Conservation (phyloP, 2,888 invertebrate species). For the Onthophagus sagittarius region DNA sequence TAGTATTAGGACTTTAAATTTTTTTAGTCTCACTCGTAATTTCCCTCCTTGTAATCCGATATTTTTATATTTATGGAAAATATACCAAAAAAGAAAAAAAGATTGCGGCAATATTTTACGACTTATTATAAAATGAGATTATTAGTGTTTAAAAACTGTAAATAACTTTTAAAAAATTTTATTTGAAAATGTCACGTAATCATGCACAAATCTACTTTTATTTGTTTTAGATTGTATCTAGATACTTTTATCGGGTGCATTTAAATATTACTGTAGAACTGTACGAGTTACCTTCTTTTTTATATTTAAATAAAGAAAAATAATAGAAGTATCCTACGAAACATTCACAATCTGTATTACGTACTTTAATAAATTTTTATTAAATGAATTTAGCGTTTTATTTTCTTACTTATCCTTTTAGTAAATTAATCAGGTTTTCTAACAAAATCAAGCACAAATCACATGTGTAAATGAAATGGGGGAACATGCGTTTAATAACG, state of each 20-base stretch:
- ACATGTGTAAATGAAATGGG: no score
- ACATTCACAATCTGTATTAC: slow-evolving; percentile 22
- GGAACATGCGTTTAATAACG: no score
- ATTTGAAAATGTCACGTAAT: background rate
- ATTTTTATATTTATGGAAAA: slow-evolving; percentile 19
- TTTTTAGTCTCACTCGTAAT: slow-evolving; percentile 17
- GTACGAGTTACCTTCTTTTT: background rate
- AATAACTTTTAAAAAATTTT: background rate
- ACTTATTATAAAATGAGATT: background rate
- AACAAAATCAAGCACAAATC: no score
- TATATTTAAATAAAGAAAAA: background rate
- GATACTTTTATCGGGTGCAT: background rate
- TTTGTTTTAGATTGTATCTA: background rate
- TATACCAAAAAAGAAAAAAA: background rate
- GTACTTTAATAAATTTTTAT: slow-evolving; percentile 25
- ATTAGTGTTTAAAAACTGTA: background rate
- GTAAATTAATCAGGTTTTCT: background rate
- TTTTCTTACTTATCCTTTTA: background rate
- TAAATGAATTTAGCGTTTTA: background rate
- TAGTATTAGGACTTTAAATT: slow-evolving; percentile 19
- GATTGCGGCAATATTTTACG: slow-evolving; percentile 20
- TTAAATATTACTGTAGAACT: background rate
- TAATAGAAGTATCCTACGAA: slow-evolving; percentile 1
- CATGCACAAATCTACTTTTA: background rate
- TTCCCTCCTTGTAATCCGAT: slow-evolving; percentile 22